Base-by-base conservation (phyloP, 2,113 vertebrate genomes). In the Podarcis raffonei region DNA sequence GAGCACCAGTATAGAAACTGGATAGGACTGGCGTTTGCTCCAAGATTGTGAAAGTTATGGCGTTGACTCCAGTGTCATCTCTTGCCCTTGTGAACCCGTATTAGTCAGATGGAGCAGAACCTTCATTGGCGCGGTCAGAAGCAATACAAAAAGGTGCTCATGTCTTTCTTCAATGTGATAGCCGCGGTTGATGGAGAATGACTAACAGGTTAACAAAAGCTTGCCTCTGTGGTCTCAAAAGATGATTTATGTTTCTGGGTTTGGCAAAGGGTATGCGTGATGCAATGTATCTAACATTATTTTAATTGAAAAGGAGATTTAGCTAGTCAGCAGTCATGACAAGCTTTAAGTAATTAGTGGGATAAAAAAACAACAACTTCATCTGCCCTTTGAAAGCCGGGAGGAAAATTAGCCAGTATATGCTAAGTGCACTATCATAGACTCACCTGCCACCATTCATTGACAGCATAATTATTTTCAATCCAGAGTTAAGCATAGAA, bases 221-320 rank as follows among this genome's bases (percentile, higher is more conserved):
- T 80, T 91, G 62, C 81, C 91, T 89, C 12, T 84, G 81, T 39
- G 42, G 91, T 84, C 80, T 69, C 87, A 84, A 92, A 87, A 87
- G 65, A 65, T 81, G 81, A 71, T 86, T 39, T 65, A 13, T 79
- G 72, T 88, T 81, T 81, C 25, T 87, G 72, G 78, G 84, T 93
- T 94, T 94, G 91, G 93, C 86, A 95, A 95, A 76, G 68, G 23
- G 30, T 89, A 37, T 53, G 22, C 92, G 90, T 94, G 48, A 53
- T 91, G 90, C 87, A 94, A 95, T 86, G 89, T 9, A 91, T 23
- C 94, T 79, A 94, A 90, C 42, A 82, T 77, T 83, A 82, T 91
- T 83, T 94, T 88, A 94, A 93, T 71, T 89, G 89, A 91, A 93
- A 87, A 92, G 89, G 76, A 87, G 85, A 91, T 93, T 59, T 80